A percentile compares a stretch with the other conserved stretches of the same genome.
These are phyloP conservation scores for Brachyhypopomus gauderio DNA, from an alignment of 2,113 vertebrate genomes.

Conservation along the genomic window DNA sequence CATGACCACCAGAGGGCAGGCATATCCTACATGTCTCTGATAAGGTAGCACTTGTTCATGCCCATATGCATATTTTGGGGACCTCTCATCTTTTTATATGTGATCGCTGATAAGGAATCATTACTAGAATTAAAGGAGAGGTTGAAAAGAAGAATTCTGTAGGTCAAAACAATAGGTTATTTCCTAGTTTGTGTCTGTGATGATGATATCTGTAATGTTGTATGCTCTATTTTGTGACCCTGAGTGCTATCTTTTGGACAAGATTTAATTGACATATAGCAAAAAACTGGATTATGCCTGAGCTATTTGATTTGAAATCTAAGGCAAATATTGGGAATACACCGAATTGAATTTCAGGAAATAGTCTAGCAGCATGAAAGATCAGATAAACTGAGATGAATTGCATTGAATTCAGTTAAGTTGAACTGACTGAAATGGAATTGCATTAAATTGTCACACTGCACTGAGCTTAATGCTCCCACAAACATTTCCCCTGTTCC, in stretches of 20 bases:
- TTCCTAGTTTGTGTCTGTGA: too few relatives aligned
- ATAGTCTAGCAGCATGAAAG: neutral
- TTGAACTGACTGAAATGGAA: neutral
- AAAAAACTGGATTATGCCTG: neutral
- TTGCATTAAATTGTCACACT: constrained; percentile 3
- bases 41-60: neutral
- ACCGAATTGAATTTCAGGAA: too few relatives aligned
- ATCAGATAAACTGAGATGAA: neutral
- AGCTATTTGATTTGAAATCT: neutral
- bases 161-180: too few relatives aligned
- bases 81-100: too few relatives aligned
- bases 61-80: neutral
- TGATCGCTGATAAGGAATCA: too few relatives aligned
- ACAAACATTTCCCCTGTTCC: neutral
- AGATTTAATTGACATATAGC: neutral
- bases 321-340: too few relatives aligned
- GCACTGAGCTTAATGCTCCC: constrained; percentile 4
- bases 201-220: too few relatives aligned
- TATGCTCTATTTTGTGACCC: neutral
- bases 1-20: constrained; percentile 20
- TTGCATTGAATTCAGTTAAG: neutral
- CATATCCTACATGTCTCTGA: neutral
- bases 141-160: too few relatives aligned
- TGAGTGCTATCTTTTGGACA: neutral
- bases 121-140: too few relatives aligned